A percentile compares a stretch with the other conserved stretches of the same genome.
Conservation (phyloP, 35 echinoderm and acorn worm species). For the Apostichopus parvimensis region DNA sequence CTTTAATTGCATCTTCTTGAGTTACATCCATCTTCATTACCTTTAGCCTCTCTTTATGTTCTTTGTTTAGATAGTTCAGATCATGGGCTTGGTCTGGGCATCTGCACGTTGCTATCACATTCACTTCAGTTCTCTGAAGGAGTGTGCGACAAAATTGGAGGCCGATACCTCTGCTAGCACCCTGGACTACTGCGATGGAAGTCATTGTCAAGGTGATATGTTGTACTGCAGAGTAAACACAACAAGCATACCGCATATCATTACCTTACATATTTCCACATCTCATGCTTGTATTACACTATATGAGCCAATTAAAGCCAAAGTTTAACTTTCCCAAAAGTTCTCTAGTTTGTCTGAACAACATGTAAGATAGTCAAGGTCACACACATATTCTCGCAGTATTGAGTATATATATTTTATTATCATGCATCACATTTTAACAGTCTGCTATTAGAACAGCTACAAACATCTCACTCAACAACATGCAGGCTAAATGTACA, state of each 20-base stretch:
- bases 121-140: slow-evolving; percentile 30
- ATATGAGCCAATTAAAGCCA: no score
- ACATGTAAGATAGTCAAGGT: no score
- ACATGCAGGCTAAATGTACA: no score
- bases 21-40: slow-evolving; percentile 73
- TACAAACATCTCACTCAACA: no score
- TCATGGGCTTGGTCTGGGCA: slow-evolving; percentile 53
- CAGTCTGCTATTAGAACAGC: no score
- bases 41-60: slow-evolving; percentile 46
- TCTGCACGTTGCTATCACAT: slow-evolving; percentile 76
- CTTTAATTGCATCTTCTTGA: slow-evolving; percentile 59
- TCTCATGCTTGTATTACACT: no score
- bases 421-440: no score
- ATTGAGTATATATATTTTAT: no score
- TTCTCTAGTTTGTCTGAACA: no score
- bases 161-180: slow-evolving; percentile 82
- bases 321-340: no score
- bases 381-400: no score
- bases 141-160: slow-evolving; percentile 80
- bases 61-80: background rate
- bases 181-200: slow-evolving; percentile 61
- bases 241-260: background rate
- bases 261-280: no score
- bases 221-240: background rate
- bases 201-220: slow-evolving; percentile 8